Base-by-base conservation (phyloP, 2,888 invertebrate species). In the Tiphia femorata region DNA sequence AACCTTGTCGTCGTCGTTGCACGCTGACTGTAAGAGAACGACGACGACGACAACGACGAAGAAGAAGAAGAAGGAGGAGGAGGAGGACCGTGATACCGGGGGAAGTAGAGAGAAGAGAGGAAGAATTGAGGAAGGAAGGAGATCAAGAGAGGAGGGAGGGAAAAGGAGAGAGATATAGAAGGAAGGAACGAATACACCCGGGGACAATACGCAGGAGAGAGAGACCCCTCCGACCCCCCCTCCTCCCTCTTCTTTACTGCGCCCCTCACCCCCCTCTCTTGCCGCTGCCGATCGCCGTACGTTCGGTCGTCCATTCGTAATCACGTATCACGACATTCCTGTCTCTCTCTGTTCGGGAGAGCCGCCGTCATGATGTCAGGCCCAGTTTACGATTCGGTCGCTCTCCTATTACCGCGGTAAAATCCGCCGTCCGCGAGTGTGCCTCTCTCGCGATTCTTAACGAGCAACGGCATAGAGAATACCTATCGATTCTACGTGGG, bases 231-330 rank as follows among this genome's bases (percentile, higher is more conserved):
- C n/a, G n/a, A n/a, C n/a, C n/a, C n/a, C n/a, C n/a, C n/a, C n/a
- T n/a, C n/a, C n/a, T n/a, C n/a, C n/a, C n/a, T n/a, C n/a, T n/a
- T n/a, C n/a, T n/a, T n/a, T n/a, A n/a, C n/a, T n/a, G n/a, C n/a
- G n/a, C n/a, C n/a, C n/a, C n/a, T n/a, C n/a, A n/a, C n/a, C n/a
- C n/a, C n/a, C n/a, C n/a, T n/a, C n/a, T n/a, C n/a, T n/a, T n/a
- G n/a, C n/a, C n/a, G n/a, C n/a, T n/a, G n/a, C n/a, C n/a, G n/a
- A 58, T 65, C 54, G 60, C 44, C 59, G 59, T 55, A 44, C 48
- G 55, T 67, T 58, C 30, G 53, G 33, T 63, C 57, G 44, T 51
- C 49, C 50, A 53, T 50, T 58, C 58, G 58, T 64, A 62, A 64
- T 67, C 64, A 52, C 53, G 52, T 57, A 61, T 54, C 48, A 52